A percentile compares a stretch with the other conserved stretches of the same genome.
Conservation (phyloP, 2,888 invertebrate species). For the Odiellus spinosus region DNA sequence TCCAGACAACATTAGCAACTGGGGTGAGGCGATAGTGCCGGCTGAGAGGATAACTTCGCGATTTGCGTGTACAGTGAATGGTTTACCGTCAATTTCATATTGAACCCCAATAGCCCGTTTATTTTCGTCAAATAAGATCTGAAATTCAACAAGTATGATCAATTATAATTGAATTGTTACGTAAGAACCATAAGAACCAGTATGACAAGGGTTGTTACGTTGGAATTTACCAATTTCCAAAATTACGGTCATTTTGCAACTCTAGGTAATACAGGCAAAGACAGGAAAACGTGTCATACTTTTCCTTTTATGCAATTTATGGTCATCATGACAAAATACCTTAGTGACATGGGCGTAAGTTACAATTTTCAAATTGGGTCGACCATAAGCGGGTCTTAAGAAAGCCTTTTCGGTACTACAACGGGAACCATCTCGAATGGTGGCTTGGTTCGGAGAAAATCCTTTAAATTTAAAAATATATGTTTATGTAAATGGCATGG, state of each 20-base stretch:
- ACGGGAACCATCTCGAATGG: conserved; percentile 28
- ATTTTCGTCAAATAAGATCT: conserved; percentile 48
- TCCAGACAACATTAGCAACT: conserved; percentile 26
- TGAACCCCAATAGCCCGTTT: conserved; percentile 44
- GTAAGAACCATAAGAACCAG: no score
- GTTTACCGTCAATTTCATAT: conserved; percentile 15
- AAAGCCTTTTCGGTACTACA: conserved; percentile 28
- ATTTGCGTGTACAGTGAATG: conserved; percentile 24
- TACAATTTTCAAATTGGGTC: conserved; percentile 47
- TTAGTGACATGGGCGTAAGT: conserved; percentile 23
- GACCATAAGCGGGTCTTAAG: conserved; percentile 26
- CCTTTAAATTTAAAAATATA: conserved; percentile 2
- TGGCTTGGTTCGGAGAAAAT: conserved; percentile 25
- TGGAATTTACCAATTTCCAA: no score
- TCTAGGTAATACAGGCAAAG: no score
- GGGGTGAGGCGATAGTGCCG: conserved; percentile 29
- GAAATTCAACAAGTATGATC: conserved; percentile 1
- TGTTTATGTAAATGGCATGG: no score
- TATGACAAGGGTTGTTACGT: no score
- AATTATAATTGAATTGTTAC: no score
- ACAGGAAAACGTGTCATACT: no score
- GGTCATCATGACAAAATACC: no score
- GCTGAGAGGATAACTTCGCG: conserved; percentile 21
- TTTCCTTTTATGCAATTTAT: no score
- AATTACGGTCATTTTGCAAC: no score